Percentiles rank a stretch among this genome's conserved stretches.
Evolutionary conservation across 2,797 vertebrate species (phyloP).

Genomic region (Hydrocynus forskahlii): DNA sequence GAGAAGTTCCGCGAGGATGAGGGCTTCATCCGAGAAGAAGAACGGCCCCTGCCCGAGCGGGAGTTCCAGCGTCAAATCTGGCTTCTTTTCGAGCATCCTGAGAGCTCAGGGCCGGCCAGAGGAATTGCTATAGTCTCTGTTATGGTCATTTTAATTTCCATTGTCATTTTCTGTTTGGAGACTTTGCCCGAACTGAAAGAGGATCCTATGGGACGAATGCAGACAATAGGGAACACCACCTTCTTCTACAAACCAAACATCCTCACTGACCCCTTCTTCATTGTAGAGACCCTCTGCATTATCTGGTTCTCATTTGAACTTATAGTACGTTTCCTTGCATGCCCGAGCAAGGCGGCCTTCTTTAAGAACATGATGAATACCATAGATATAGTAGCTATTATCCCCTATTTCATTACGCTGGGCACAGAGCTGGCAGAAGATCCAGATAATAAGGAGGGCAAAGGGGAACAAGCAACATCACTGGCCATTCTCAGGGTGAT

Average conservation of each 20-base stretch:
- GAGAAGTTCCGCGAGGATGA: slow-evolving; percentile 98
- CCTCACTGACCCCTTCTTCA: slow-evolving; percentile 96
- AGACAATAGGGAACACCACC: slow-evolving; percentile 86
- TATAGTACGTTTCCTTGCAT: slow-evolving; percentile 95
- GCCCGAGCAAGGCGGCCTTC: slow-evolving; percentile 97
- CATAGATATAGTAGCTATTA: slow-evolving; percentile 98
- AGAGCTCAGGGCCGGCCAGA: slow-evolving; percentile 93
- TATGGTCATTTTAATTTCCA: slow-evolving; percentile 99
- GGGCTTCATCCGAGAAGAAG: slow-evolving; percentile 96
- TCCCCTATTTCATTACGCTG: slow-evolving; percentile 98
- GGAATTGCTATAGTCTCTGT: slow-evolving; percentile 97
- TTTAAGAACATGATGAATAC: slow-evolving; percentile 99
- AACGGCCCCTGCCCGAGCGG: slow-evolving; percentile 90
- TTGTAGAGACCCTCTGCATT: slow-evolving; percentile 96
- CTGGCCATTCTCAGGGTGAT: slow-evolving; percentile 99
- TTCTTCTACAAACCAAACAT: slow-evolving; percentile 89
- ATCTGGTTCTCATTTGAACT: slow-evolving; percentile 99
- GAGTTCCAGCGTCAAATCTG: slow-evolving; percentile 97
- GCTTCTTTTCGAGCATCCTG: slow-evolving; percentile 97
- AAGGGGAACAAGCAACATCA: slow-evolving; percentile 97
- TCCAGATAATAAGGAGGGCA: slow-evolving; percentile 80
- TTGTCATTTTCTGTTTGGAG: slow-evolving; percentile 99
- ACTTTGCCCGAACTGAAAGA: slow-evolving; percentile 94
- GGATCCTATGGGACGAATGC: slow-evolving; percentile 77
- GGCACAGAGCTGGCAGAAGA: slow-evolving; percentile 97